Percentiles rank a stretch among this genome's conserved stretches.
Conservation (phyloP, 1,140 invertebrate genomes). For the Heliconius eleuchia region DNA sequence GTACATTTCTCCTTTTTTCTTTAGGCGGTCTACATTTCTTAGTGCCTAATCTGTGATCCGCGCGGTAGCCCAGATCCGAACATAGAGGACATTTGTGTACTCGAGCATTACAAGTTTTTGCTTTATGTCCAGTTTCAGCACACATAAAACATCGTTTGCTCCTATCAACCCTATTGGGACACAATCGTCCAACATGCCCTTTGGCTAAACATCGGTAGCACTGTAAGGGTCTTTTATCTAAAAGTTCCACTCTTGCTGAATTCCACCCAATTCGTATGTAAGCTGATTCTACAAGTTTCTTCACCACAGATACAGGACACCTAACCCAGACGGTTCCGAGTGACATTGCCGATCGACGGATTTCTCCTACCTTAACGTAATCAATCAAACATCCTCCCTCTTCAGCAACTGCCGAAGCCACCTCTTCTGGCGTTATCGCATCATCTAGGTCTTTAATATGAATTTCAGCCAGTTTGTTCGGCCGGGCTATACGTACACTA, state of each 20-base stretch:
- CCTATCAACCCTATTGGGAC: background rate
- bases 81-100: background rate
- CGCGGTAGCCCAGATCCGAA: background rate
- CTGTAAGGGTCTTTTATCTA: background rate
- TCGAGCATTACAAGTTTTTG: background rate
- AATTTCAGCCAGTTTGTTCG: slow-evolving; percentile 27
- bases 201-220: background rate
- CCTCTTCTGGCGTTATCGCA: slow-evolving; percentile 10
- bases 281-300: background rate
- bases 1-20: background rate
- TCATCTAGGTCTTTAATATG: slow-evolving; percentile 33
- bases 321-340: background rate
- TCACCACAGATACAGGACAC: background rate
- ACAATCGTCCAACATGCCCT: background rate
- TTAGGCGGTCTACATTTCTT: background rate
- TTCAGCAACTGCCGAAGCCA: background rate
- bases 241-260: background rate
- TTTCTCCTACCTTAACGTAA: background rate
- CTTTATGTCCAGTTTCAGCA: background rate
- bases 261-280: background rate
- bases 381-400: background rate
- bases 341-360: background rate
- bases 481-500: slow-evolving; percentile 22
- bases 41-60: background rate
- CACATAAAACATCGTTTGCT: background rate